Evolutionary conservation across 2,888 invertebrate genomes (phyloP).

Genomic region (Rotaria sp.): DNA sequence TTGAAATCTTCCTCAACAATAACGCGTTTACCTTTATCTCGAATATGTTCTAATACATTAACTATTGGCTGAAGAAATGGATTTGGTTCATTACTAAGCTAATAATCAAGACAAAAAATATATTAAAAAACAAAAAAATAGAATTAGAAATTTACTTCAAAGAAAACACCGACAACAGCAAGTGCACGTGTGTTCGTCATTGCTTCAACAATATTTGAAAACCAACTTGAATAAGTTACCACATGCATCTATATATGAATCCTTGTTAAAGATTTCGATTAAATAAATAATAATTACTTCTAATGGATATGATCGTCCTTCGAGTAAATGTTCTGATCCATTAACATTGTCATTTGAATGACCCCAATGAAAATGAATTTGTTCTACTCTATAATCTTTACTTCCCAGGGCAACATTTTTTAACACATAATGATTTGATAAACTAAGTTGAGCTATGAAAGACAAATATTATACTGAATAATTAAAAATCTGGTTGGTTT

Average conservation of each 20-base stretch:
- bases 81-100: neutral
- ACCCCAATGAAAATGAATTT: slow-evolving; percentile 17
- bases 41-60: neutral
- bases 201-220: neutral
- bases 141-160: neutral
- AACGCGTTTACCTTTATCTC: neutral
- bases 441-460: neutral
- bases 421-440: neutral
- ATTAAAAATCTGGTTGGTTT: too few species aligned
- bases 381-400: neutral
- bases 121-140: too few species aligned
- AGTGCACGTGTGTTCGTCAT: neutral
- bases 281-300: neutral
- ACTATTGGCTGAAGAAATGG: neutral
- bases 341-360: neutral
- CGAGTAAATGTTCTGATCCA: neutral
- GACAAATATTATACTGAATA: too few species aligned
- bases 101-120: neutral
- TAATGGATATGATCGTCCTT: neutral
- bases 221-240: neutral
- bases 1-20: neutral
- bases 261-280: too few species aligned
- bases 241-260: neutral
- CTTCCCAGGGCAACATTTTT: neutral
- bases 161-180: neutral